Conservation (phyloP, 2,888 invertebrate genomes). For the Spilarctia lutea region DNA sequence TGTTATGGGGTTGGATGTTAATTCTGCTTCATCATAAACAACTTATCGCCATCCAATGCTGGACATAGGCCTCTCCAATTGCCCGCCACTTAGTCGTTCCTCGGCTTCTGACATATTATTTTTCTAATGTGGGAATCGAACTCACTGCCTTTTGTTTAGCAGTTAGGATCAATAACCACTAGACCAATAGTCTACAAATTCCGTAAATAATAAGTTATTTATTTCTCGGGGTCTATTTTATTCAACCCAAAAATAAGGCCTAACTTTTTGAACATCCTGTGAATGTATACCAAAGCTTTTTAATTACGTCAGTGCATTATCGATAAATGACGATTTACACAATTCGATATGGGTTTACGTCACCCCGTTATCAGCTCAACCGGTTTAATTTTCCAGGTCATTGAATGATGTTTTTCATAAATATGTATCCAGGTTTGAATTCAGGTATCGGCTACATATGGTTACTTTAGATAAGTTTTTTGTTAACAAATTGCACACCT, state of each 20-base stretch:
- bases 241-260: background rate
- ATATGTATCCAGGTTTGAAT: conserved; percentile 21
- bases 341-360: conserved; percentile 20
- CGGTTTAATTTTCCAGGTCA: conserved; percentile 51
- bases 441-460: conserved; percentile 1
- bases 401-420: conserved; percentile 38
- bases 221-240: too few species aligned
- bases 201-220: background rate
- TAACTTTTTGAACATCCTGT: background rate
- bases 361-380: conserved; percentile 43
- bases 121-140: background rate
- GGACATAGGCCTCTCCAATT: too few species aligned
- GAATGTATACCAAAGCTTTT: background rate
- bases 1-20: background rate
- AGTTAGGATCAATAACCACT: background rate
- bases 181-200: background rate
- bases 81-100: too few species aligned
- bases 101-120: too few species aligned
- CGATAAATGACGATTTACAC: background rate
- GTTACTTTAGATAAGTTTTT: background rate
- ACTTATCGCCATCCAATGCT: too few species aligned
- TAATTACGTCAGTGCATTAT: conserved; percentile 2
- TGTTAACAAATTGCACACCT: background rate
- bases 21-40: too few species aligned
- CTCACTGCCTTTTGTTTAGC: background rate